Percentiles rank a stretch among this genome's conserved stretches.
Conservation (phyloP, 2,797 vertebrate genomes). For the Anabacerthia variegaticeps region DNA sequence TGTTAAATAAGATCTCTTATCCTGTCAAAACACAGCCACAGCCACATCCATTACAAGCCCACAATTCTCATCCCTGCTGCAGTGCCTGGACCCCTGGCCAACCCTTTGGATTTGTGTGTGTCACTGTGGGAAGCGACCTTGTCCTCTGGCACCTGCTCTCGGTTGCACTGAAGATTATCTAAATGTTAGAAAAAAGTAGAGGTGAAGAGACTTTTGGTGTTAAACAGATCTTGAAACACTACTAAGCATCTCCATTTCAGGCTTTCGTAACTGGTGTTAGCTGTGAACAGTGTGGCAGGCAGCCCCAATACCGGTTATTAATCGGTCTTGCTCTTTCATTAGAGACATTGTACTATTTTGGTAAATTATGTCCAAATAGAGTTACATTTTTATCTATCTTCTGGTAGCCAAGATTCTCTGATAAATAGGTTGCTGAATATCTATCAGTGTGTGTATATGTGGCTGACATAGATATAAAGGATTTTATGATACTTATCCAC, state of each 20-base stretch:
- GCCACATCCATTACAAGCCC: not conserved
- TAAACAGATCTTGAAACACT: not conserved
- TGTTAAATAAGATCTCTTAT: not conserved
- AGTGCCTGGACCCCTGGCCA: fast-evolving
- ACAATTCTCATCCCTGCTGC: not conserved
- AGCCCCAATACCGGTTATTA: not conserved
- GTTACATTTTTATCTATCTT: not conserved
- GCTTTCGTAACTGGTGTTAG: not conserved
- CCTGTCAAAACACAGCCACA: not conserved
- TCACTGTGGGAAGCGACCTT: fast-evolving
- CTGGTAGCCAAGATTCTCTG: not conserved
- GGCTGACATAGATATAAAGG: not conserved
- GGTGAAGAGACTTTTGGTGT: not conserved
- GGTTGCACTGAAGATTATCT: not conserved
- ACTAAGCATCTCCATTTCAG: not conserved
- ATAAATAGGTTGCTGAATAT: not conserved
- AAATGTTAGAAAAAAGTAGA: not conserved
- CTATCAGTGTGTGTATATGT: not conserved
- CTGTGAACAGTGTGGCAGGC: not conserved
- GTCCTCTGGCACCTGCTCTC: not conserved
- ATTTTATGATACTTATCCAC: not conserved
- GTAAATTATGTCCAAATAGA: not conserved
- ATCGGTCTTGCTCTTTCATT: not conserved
- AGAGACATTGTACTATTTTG: not conserved
- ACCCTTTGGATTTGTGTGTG: not conserved